Conservation (phyloP, 2,888 invertebrate genomes). For the Noctua janthe region DNA sequence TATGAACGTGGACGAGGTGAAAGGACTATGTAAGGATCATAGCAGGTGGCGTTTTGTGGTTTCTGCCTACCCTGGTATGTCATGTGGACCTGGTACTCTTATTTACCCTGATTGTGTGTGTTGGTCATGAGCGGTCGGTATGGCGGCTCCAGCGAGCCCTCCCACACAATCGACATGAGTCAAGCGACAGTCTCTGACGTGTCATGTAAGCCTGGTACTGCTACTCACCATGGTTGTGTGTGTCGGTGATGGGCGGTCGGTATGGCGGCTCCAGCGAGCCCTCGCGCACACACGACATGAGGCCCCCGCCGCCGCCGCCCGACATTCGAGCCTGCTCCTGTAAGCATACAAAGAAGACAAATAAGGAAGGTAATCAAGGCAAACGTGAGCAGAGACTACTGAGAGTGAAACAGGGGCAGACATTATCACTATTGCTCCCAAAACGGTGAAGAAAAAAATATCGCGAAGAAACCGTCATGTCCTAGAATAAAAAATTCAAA, state of each 20-base stretch:
- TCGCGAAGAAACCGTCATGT: background rate
- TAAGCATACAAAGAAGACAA: constrained; percentile 50
- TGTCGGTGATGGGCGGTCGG: constrained; percentile 90
- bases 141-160: constrained; percentile 86
- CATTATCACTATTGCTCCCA: background rate
- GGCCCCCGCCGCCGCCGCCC: constrained; percentile 90
- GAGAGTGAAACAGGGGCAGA: background rate
- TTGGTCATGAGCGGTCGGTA: constrained; percentile 91
- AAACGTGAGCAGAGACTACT: background rate
- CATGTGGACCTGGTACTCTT: no score
- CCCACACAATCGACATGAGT: background rate
- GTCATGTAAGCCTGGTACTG: background rate
- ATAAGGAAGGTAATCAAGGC: background rate
- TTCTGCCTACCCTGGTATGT: no score
- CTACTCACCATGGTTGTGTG: constrained; percentile 76
- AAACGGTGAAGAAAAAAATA: background rate
- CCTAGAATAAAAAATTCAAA: background rate
- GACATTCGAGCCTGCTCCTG: constrained; percentile 87
- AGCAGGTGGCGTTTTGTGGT: no score
- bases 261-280: constrained; percentile 92
- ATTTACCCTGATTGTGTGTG: constrained; percentile 76
- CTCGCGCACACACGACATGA: constrained; percentile 92
- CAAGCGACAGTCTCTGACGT: background rate
- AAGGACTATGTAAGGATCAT: no score
- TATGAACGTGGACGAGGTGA: no score